A percentile compares a stretch with the other conserved stretches of the same genome.
Conservation (phyloP, 2,113 vertebrate genomes). For the Orthonyx spaldingii region DNA sequence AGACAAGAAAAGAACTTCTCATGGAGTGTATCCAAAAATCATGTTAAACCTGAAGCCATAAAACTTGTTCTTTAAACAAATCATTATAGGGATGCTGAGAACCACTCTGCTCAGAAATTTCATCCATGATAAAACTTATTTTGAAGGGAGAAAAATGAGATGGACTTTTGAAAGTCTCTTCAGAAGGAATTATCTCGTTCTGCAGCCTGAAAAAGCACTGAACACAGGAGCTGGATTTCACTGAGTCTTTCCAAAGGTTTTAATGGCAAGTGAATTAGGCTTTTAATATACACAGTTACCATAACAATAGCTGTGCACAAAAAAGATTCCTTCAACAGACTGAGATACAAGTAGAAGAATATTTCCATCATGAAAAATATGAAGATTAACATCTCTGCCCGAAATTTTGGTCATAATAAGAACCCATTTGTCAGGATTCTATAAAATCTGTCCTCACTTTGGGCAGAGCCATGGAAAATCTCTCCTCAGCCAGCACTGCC, state of each 20-base stretch:
- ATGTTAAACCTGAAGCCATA: neutral
- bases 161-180: neutral
- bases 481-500: neutral
- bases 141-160: neutral
- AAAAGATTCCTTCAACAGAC: neutral
- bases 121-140: neutral
- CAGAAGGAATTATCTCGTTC: neutral
- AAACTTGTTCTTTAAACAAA: neutral
- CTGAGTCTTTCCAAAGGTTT: neutral
- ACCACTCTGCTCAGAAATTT: neutral
- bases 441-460: neutral
- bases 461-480: neutral
- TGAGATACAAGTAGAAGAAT: neutral
- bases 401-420: neutral
- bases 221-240: neutral
- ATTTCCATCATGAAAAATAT: neutral
- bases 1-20: neutral
- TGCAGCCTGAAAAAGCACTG: neutral
- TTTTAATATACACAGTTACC: constrained; percentile 52
- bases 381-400: neutral
- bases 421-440: neutral
- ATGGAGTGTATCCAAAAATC: neutral
- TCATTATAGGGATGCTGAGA: neutral
- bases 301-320: constrained; percentile 43
- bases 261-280: constrained; percentile 26